Conservation (phyloP, 2,113 vertebrate genomes). For the Typhlomys cinereus region DNA sequence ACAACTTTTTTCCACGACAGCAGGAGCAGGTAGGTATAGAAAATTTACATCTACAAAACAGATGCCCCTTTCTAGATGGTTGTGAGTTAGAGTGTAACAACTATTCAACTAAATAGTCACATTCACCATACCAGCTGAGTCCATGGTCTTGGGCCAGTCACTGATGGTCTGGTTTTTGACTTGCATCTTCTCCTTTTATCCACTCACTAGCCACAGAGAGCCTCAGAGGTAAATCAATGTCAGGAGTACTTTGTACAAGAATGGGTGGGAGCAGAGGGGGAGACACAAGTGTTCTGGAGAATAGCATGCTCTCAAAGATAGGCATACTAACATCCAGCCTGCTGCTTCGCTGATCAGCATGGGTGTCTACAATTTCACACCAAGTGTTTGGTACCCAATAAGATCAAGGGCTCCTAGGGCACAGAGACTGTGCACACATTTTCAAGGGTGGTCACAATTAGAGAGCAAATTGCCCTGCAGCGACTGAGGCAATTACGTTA, state of each 20-base stretch:
- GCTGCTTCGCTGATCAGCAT: background rate
- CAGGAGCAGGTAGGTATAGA: background rate
- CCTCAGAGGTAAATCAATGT: background rate
- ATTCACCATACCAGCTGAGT: background rate
- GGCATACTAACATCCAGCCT: background rate
- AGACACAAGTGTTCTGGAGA: background rate
- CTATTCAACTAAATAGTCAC: background rate
- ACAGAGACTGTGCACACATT: background rate
- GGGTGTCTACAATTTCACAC: background rate
- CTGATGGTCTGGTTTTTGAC: background rate
- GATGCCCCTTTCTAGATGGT: background rate
- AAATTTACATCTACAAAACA: background rate
- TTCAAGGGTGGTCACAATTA: background rate
- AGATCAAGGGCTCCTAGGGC: background rate
- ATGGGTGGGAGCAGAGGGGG: background rate
- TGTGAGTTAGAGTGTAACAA: background rate
- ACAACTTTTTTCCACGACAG: background rate
- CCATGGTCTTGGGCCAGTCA: background rate
- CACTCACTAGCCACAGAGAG: background rate
- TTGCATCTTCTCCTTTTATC: background rate
- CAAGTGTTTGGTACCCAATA: background rate
- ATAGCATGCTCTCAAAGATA: background rate
- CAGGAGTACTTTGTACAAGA: background rate
- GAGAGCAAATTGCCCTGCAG: background rate
- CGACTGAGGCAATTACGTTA: background rate